Conservation (phyloP, 2,888 invertebrate genomes). For the Boloria euphrosyne region DNA sequence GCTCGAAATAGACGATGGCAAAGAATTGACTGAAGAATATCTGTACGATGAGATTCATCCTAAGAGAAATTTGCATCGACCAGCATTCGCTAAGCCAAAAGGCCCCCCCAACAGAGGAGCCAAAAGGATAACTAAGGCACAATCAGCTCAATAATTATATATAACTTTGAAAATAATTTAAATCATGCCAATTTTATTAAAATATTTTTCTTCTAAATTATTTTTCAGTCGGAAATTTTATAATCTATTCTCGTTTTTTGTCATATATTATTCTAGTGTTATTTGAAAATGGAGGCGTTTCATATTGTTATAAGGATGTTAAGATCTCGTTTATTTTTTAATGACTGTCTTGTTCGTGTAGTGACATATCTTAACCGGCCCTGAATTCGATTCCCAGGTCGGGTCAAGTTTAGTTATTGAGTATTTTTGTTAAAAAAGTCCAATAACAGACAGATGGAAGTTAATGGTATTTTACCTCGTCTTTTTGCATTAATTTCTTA, state of each 20-base stretch:
- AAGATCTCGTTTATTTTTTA: no score
- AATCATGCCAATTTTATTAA: conserved; percentile 13
- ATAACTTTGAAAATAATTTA: background rate
- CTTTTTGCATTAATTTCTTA: no score
- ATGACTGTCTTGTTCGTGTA: no score
- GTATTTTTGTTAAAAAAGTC: no score
- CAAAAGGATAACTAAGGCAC: conserved; percentile 91
- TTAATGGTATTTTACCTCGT: no score
- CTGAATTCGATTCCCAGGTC: no score
- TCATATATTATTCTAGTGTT: conserved; percentile 4
- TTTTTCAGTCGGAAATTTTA: conserved; percentile 9
- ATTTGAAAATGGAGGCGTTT: background rate
- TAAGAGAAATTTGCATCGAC: conserved; percentile 92
- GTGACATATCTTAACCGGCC: no score
- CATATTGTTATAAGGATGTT: background rate
- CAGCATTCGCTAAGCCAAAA: conserved; percentile 97
- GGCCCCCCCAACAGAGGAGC: conserved; percentile 97
- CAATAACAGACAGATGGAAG: no score
- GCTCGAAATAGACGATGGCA: conserved; percentile 95
- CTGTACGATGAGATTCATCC: conserved; percentile 97
- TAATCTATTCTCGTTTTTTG: conserved; percentile 1
- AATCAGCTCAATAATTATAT: conserved; percentile 64
- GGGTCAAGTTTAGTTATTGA: no score
- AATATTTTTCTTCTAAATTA: conserved; percentile 7
- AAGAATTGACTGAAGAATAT: conserved; percentile 94